phyloP scores from a whole-genome alignment of 2,888 invertebrate species.

The Polydrusus tereticollis region DNA sequence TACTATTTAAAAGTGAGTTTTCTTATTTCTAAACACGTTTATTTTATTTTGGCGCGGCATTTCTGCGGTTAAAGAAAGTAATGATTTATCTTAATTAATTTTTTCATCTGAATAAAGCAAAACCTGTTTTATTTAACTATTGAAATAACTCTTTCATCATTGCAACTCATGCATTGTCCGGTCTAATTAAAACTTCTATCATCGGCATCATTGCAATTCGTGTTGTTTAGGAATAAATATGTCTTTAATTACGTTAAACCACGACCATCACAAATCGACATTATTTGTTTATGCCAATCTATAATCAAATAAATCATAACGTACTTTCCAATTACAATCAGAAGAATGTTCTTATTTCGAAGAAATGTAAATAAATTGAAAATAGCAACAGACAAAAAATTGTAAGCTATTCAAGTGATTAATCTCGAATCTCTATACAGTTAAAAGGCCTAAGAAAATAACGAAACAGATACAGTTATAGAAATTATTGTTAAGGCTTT shows the following conservation, averaged over 20 bases:
- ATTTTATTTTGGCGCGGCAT: conserved; percentile 37
- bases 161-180: background rate
- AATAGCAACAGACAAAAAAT: background rate
- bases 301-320: conserved; percentile 16
- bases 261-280: conserved; percentile 7
- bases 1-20: conserved; percentile 37
- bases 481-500: conserved; percentile 23
- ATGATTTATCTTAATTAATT: conserved; percentile 34
- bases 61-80: conserved; percentile 30
- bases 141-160: conserved; percentile 23
- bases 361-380: conserved; percentile 6
- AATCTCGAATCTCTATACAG: conserved; percentile 4
- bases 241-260: background rate
- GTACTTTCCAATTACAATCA: background rate
- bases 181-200: conserved; percentile 7
- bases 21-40: conserved; percentile 36
- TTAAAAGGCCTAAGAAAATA: conserved; percentile 7
- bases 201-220: background rate
- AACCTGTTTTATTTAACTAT: conserved; percentile 9
- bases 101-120: conserved; percentile 27
- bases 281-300: conserved; percentile 4
- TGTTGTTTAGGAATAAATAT: background rate
- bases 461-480: conserved; percentile 29
- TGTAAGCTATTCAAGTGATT: conserved; percentile 5
- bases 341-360: background rate